Percentiles rank a stretch among this genome's conserved stretches.
Evolutionary conservation across 1,140 invertebrate genomes (phyloP).

Genomic region (Homalodisca vitripennis): DNA sequence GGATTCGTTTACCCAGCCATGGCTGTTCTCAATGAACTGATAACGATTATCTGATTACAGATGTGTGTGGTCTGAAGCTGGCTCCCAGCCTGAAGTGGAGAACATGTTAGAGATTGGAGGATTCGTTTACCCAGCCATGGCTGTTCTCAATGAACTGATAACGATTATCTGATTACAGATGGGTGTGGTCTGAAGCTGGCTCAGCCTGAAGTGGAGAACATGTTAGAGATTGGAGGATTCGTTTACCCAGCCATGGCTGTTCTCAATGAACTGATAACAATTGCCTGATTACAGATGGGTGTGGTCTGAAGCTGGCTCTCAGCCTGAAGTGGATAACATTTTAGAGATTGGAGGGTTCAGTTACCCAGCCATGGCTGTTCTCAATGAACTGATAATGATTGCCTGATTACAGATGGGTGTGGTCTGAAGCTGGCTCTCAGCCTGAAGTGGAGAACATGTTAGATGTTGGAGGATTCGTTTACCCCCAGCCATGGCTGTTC

Average conservation of each 20-base stretch:
- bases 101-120: conserved; percentile 90
- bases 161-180: conserved; percentile 90
- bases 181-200: conserved; percentile 94
- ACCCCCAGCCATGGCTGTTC: conserved; percentile 93
- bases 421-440: conserved; percentile 90
- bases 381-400: neutral
- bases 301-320: no score
- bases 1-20: conserved; percentile 91
- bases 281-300: no score
- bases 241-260: conserved; percentile 94
- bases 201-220: conserved; percentile 81
- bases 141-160: conserved; percentile 94
- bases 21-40: conserved; percentile 94
- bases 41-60: conserved; percentile 91
- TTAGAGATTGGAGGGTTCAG: no score
- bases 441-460: conserved; percentile 80
- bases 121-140: conserved; percentile 91
- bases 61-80: conserved; percentile 95
- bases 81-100: conserved; percentile 80
- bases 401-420: conserved; percentile 74
- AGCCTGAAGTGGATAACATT: no score
- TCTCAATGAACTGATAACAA: no score
- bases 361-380: no score
- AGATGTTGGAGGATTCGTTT: conserved; percentile 91
- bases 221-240: conserved; percentile 91